phyloP scores from a whole-genome alignment of 2,888 invertebrate genomes.

The Notocelia uddmanniana region DNA sequence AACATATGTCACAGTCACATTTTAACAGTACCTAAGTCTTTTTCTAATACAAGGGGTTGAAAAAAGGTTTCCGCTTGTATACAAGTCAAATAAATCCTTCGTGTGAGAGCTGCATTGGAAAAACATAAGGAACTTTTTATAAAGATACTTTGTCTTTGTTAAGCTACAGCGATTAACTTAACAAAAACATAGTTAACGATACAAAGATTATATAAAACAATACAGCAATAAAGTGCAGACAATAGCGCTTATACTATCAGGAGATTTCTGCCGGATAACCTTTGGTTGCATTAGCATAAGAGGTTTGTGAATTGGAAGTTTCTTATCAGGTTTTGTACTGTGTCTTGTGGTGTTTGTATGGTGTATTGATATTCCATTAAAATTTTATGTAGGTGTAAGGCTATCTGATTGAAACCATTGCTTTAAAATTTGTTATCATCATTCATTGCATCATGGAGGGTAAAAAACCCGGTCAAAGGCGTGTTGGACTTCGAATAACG shows the following conservation, averaged over 20 bases:
- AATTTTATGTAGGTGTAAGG: not conserved
- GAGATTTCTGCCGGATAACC: conserved; percentile 43
- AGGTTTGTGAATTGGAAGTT: conserved; percentile 6
- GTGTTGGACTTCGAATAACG: too few species aligned
- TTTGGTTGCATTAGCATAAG: conserved; percentile 23
- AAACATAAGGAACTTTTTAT: too few species aligned
- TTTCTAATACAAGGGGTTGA: too few species aligned
- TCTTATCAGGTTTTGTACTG: not conserved
- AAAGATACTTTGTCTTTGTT: too few species aligned
- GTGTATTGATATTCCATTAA: conserved; percentile 5
- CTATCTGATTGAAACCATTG: not conserved
- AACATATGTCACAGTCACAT: too few species aligned
- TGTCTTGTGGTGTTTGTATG: not conserved
- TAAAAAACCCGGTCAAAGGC: too few species aligned
- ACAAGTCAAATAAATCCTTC: not conserved
- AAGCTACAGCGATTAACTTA: too few species aligned
- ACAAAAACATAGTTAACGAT: conserved; percentile 26
- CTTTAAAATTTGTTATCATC: too few species aligned
- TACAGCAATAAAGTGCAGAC: conserved; percentile 38
- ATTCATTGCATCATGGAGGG: too few species aligned
- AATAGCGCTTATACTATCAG: conserved; percentile 36
- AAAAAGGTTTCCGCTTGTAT: too few species aligned
- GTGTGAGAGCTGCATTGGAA: not conserved
- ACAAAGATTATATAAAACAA: conserved; percentile 35
- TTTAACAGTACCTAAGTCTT: too few species aligned